These are phyloP conservation scores for Stigmatopora argus DNA, from an alignment of 2,113 vertebrate species.

Conservation along the genomic window DNA sequence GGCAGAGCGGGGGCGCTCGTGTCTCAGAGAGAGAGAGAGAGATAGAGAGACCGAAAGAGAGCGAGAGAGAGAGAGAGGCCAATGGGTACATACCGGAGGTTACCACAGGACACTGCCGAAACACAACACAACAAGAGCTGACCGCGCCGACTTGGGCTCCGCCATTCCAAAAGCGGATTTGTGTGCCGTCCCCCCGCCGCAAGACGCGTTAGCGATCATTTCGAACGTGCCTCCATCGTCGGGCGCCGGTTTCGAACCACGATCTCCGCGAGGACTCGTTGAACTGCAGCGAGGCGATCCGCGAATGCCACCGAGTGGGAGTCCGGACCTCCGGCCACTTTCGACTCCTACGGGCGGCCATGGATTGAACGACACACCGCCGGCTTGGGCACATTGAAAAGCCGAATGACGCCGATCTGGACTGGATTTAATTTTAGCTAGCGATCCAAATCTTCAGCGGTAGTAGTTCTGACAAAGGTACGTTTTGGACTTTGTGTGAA, in stretches of 20 bases:
- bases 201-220: conserved; percentile 9
- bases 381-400: not conserved
- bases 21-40: conserved; percentile 27
- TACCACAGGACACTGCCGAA: conserved; percentile 50
- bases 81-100: conserved; percentile 52
- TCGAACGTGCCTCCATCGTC: conserved; percentile 4
- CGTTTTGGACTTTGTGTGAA: not conserved
- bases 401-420: not conserved
- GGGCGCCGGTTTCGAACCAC: not conserved
- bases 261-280: conserved; percentile 3
- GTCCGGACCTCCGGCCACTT: conserved; percentile 4
- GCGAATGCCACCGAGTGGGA: conserved; percentile 4
- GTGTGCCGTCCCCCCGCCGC: not conserved
- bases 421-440: conserved; percentile 4
- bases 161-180: not conserved
- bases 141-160: not conserved
- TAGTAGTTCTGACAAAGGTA: not conserved
- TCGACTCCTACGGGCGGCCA: not conserved
- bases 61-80: conserved; percentile 21
- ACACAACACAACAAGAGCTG: not conserved
- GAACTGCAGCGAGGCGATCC: conserved; percentile 8
- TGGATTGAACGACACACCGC: conserved; percentile 4
- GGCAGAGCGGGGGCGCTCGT: conserved; percentile 49
- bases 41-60: conserved; percentile 16
- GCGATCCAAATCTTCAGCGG: not conserved